Conservation (phyloP, 2,113 vertebrate species). For the Paralichthys olivaceus region DNA sequence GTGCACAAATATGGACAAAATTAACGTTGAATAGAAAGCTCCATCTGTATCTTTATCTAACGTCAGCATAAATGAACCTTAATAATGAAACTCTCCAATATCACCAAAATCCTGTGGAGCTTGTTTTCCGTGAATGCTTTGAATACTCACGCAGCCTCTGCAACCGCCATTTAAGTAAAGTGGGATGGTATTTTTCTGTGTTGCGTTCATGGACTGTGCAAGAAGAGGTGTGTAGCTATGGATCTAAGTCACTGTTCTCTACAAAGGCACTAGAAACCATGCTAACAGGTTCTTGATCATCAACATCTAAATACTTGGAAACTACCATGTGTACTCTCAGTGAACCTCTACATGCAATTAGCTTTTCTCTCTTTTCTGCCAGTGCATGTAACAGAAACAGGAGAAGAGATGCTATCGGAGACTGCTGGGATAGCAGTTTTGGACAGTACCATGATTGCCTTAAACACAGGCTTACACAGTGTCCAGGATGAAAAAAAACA, state of each 20-base stretch:
- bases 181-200: conserved; percentile 6
- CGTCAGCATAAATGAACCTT: too few relatives aligned
- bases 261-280: conserved; percentile 82
- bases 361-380: conserved; percentile 9
- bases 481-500: conserved; percentile 18
- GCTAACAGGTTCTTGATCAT: conserved; percentile 60
- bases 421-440: background rate
- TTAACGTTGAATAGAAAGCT: too few relatives aligned
- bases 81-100: background rate
- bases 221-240: conserved; percentile 39
- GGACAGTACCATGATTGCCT: background rate
- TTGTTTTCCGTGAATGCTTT: background rate
- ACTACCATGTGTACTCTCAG: background rate
- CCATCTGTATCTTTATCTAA: too few relatives aligned
- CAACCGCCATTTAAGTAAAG: background rate
- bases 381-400: background rate
- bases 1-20: too few relatives aligned
- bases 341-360: conserved; percentile 14
- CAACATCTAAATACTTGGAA: conserved; percentile 41
- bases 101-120: background rate
- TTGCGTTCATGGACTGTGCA: conserved; percentile 6
- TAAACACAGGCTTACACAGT: conserved; percentile 21
- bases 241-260: conserved; percentile 66
- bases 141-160: conserved; percentile 3
- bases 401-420: conserved; percentile 24